These are phyloP conservation scores for Herpailurus yagouaroundi DNA, from an alignment of 2,113 vertebrate genomes.

Conservation along the genomic window DNA sequence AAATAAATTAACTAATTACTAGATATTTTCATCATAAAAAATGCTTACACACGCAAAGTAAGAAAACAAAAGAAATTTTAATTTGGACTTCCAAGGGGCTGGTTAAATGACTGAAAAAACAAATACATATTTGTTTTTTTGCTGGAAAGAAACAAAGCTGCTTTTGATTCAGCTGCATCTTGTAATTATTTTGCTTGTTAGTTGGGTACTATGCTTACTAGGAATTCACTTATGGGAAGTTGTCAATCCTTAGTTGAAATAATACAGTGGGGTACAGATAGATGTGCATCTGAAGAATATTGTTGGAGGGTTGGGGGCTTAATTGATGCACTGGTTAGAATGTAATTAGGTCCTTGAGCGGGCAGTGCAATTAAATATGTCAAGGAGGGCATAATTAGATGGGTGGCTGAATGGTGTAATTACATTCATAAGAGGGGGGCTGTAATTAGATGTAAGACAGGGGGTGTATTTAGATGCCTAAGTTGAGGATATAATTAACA, in stretches of 20 bases:
- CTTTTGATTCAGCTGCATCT: neutral
- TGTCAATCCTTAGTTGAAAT: constrained; percentile 31
- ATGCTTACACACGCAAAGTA: constrained; percentile 16
- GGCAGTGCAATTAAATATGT: constrained; percentile 71
- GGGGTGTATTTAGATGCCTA: constrained; percentile 69
- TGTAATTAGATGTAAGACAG: constrained; percentile 78
- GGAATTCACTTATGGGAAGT: neutral
- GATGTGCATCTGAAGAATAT: constrained; percentile 46
- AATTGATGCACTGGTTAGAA: constrained; percentile 52
- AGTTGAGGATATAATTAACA: constrained; percentile 73
- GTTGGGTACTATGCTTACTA: neutral
- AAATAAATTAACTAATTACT: constrained; percentile 57
- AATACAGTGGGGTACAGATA: constrained; percentile 26
- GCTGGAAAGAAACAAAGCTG: neutral
- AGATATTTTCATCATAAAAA: constrained; percentile 58
- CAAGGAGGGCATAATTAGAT: constrained; percentile 77
- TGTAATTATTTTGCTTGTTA: constrained; percentile 19
- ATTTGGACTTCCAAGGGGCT: constrained; percentile 42
- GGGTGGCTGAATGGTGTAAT: constrained; percentile 71
- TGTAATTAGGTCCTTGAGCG: constrained; percentile 73
- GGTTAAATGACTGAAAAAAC: neutral
- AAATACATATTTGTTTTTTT: neutral
- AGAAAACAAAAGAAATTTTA: constrained; percentile 52
- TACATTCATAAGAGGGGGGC: constrained; percentile 69
- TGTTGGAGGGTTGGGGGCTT: constrained; percentile 52